phyloP scores from a whole-genome alignment of 2,113 vertebrate species.

The Poeciliopsis turrubarensis region DNA sequence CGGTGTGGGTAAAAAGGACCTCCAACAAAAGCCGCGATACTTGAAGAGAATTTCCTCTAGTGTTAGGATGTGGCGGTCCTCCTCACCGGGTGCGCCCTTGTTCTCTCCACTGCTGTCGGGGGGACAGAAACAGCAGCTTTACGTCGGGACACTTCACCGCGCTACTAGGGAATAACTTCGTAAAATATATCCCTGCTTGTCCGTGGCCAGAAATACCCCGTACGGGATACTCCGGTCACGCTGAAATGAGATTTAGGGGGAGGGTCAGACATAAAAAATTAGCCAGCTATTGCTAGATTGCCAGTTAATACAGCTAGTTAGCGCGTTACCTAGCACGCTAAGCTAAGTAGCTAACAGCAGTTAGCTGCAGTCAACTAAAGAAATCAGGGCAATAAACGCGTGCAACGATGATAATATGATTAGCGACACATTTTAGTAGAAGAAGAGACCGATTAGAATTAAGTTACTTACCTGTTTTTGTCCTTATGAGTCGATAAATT shows the following conservation, averaged over 20 bases:
- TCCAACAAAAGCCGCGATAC: constrained; percentile 46
- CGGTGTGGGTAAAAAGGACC: constrained; percentile 26
- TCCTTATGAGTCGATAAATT: constrained; percentile 44
- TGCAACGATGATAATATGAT: neutral
- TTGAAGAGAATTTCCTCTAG: constrained; percentile 53
- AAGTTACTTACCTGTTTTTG: constrained; percentile 57
- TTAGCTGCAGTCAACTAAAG: constrained; percentile 56
- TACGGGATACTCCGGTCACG: constrained; percentile 63
- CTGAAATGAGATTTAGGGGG: constrained; percentile 75
- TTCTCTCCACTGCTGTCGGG: constrained; percentile 55
- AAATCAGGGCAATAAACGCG: constrained; percentile 2
- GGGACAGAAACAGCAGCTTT: constrained; percentile 55
- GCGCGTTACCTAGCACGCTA: constrained; percentile 45
- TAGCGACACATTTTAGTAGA: neutral
- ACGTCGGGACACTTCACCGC: constrained; percentile 35
- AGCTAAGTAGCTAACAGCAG: constrained; percentile 58
- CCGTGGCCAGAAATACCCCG: constrained; percentile 58
- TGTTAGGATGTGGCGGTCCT: constrained; percentile 59
- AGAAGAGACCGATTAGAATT: neutral
- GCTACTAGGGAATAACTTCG: constrained; percentile 22
- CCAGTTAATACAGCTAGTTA: constrained; percentile 60
- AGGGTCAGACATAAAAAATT: constrained; percentile 72
- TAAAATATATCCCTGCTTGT: constrained; percentile 44
- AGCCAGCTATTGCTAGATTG: constrained; percentile 59
- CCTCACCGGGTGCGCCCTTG: constrained; percentile 72